A percentile compares a stretch with the other conserved stretches of the same genome.
Conservation (phyloP, 2,113 vertebrate species). For the Tupaia chinensis region DNA sequence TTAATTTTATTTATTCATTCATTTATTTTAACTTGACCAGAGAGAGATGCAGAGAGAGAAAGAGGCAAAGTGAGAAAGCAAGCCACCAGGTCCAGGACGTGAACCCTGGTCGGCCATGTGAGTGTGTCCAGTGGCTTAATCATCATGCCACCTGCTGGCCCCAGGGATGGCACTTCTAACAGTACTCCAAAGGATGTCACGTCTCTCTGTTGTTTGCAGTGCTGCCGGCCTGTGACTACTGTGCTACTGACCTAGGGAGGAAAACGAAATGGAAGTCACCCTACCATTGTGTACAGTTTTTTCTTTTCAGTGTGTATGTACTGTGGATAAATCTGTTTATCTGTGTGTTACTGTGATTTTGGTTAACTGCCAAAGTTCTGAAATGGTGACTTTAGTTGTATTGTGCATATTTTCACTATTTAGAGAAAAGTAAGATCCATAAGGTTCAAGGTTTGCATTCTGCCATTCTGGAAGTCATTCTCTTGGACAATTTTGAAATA, state of each 20-base stretch:
- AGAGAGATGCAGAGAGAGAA: no score
- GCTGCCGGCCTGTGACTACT: not conserved
- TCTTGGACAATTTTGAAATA: not conserved
- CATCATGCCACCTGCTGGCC: no score
- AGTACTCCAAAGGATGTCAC: not conserved
- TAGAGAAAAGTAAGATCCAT: not conserved
- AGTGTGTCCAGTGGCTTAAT: no score
- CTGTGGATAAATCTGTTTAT: no score
- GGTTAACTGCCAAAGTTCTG: not conserved
- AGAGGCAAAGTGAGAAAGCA: no score
- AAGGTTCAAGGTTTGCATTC: not conserved
- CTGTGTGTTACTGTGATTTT: not conserved
- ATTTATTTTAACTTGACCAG: no score
- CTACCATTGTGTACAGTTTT: not conserved
- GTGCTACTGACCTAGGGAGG: not conserved
- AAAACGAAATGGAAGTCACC: not conserved
- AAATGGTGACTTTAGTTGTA: not conserved
- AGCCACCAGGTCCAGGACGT: no score
- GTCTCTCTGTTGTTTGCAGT: not conserved
- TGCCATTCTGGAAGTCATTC: not conserved
- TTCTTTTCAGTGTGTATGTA: no score
- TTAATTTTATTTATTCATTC: no score
- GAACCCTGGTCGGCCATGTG: no score
- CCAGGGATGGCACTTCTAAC: not conserved
- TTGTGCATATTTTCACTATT: not conserved